Percentiles rank a stretch among this genome's conserved stretches.
phyloP scores from a whole-genome alignment of 2,888 invertebrate genomes.

The Netelia inedita region DNA sequence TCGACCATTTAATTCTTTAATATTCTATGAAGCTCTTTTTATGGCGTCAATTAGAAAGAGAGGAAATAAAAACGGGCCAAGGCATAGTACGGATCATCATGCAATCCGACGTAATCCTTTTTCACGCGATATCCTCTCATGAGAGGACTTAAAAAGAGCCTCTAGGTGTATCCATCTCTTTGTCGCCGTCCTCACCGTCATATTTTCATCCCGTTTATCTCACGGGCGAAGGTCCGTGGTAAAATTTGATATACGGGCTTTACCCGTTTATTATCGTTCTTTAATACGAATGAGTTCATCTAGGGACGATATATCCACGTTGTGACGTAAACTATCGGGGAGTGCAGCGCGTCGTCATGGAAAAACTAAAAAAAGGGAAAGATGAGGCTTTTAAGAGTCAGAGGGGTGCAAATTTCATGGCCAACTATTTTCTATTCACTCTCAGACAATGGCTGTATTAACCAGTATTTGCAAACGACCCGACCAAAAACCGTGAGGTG shows the following conservation, averaged over 20 bases:
- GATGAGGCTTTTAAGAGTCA: too few relatives aligned
- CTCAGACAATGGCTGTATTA: too few relatives aligned
- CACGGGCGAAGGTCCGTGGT: neutral
- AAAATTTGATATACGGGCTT: neutral
- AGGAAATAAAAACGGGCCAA: slow-evolving; percentile 16
- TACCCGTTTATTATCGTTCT: neutral
- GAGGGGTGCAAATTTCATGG: too few relatives aligned
- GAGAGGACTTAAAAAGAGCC: neutral
- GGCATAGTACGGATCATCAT: neutral
- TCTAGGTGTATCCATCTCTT: neutral
- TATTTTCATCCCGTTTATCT: slow-evolving; percentile 1
- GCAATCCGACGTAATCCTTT: neutral
- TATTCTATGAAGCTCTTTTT: slow-evolving; percentile 47
- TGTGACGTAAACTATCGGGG: too few relatives aligned
- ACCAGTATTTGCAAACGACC: too few relatives aligned
- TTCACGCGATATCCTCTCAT: neutral
- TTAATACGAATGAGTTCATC: too few relatives aligned
- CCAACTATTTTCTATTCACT: too few relatives aligned
- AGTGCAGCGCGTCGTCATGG: too few relatives aligned
- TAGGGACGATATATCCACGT: too few relatives aligned
- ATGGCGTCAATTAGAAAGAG: slow-evolving; percentile 23
- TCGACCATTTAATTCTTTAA: slow-evolving; percentile 49
- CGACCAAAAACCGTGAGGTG: too few relatives aligned
- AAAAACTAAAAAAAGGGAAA: too few relatives aligned
- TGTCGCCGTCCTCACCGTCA: neutral